phyloP scores from a whole-genome alignment of 2,888 invertebrate genomes.

The Augochlorella aurata region DNA sequence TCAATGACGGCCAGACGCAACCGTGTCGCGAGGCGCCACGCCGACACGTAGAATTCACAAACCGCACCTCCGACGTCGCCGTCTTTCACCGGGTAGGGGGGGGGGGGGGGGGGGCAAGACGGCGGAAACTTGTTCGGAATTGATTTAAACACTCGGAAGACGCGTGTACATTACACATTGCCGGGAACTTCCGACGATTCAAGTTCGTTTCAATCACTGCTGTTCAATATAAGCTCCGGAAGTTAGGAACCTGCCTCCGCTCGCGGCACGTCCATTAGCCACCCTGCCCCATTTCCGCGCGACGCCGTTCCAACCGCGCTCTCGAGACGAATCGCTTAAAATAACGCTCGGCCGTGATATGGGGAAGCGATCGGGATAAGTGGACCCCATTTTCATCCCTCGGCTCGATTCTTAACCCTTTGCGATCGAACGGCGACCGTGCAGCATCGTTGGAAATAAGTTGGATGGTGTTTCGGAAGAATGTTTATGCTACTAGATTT shows the following conservation, averaged over 20 bases:
- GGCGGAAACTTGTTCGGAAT: slow-evolving; percentile 2
- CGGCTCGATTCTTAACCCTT: too few relatives aligned
- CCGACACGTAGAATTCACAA: slow-evolving; percentile 38
- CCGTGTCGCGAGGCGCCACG: not conserved
- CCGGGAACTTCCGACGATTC: not conserved
- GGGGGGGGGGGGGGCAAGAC: not conserved
- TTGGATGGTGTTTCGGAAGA: too few relatives aligned
- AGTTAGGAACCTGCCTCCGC: slow-evolving; percentile 1
- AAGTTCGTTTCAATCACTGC: slow-evolving; percentile 16
- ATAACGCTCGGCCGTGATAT: not conserved
- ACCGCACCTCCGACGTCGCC: slow-evolving; percentile 3
- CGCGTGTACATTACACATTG: not conserved
- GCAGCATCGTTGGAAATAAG: too few relatives aligned
- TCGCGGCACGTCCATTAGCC: not conserved
- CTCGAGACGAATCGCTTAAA: not conserved
- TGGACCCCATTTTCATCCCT: too few relatives aligned
- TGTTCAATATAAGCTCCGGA: slow-evolving; percentile 14
- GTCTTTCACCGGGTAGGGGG: not conserved
- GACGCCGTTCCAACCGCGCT: not conserved
- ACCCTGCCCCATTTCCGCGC: not conserved
- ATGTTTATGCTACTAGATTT: too few relatives aligned
- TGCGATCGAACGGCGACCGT: too few relatives aligned
- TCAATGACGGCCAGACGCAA: slow-evolving; percentile 6
- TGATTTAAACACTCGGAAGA: slow-evolving; percentile 11
- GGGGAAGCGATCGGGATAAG: not conserved